Conservation (phyloP, 2,888 invertebrate species). For the Palloptera scutellata region DNA sequence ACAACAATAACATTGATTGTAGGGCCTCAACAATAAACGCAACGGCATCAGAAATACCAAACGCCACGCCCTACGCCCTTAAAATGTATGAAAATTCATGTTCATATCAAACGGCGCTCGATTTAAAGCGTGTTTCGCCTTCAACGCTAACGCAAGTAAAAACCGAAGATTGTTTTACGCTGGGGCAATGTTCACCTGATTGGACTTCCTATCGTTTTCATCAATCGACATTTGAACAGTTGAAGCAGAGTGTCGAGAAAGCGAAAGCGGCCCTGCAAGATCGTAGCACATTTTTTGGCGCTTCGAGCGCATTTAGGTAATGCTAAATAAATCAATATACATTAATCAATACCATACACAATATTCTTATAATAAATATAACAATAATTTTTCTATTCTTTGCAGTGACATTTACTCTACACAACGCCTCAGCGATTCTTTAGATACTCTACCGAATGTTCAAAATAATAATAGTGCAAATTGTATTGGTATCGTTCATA, state of each 20-base stretch:
- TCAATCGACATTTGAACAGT: slow-evolving; percentile 87
- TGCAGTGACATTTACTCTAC: slow-evolving; percentile 63
- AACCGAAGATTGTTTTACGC: slow-evolving; percentile 65
- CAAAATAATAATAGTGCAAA: slow-evolving; percentile 54
- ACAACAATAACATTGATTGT: slow-evolving; percentile 23
- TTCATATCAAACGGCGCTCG: slow-evolving; percentile 86
- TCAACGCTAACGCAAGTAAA: slow-evolving; percentile 64
- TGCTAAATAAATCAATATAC: too few species aligned
- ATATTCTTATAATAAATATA: too few species aligned
- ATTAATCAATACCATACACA: too few species aligned
- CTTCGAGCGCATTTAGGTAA: slow-evolving; percentile 77
- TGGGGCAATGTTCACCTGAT: slow-evolving; percentile 70
- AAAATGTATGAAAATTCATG: slow-evolving; percentile 92
- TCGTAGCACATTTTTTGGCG: slow-evolving; percentile 74
- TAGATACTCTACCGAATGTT: slow-evolving; percentile 56
- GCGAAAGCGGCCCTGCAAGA: slow-evolving; percentile 87
- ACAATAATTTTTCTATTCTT: background rate
- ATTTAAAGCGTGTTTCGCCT: slow-evolving; percentile 75
- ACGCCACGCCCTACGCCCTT: slow-evolving; percentile 6
- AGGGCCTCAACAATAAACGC: slow-evolving; percentile 12
- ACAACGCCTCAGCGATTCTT: slow-evolving; percentile 60
- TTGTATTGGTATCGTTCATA: slow-evolving; percentile 59
- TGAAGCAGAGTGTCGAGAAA: slow-evolving; percentile 90
- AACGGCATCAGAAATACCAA: slow-evolving; percentile 31
- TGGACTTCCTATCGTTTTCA: slow-evolving; percentile 83